Evolutionary conservation across 1,140 invertebrate genomes (phyloP), one percentile per base, ranked within the genome.

Genomic region (Macrocentrus cingulum): DNA sequence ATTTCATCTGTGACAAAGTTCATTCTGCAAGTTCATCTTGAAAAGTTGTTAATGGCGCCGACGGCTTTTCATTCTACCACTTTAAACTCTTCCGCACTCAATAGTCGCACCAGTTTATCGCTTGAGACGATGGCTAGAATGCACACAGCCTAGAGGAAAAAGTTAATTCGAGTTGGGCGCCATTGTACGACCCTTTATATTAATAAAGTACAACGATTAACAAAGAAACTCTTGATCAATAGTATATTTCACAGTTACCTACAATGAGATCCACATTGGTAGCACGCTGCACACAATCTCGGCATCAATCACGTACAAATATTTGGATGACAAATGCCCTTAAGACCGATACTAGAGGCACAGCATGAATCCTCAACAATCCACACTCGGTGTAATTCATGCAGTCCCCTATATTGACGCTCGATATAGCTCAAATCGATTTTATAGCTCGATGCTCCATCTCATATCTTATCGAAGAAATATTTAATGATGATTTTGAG

Each of bases 1-100:
- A 29, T 29, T 18, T 44, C 42, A 3, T 11, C 19, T 19, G 6
- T 19, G 19, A 16, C 11, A 16, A 20, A 44, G 19, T 8, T 9
- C 22, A 44, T 19, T 8, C 42, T 8, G 22, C 2, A n/a, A 46
- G 11, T 49, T 34, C 13, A 34, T 49, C 46, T 49, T 32, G 1
- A 9, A 34, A 56, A 48, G 45, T 56, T 56, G 54, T 56, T 48
- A 56, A 56, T 34, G 45, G 34, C 11, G 37, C 29, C 54, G 15
- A 16, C 15, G 45, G 44, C 44, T 49, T 56, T 56, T 20, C 54
- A 56, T 56, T 56, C 32, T 45, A 20, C 44, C 32, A 48, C 54
- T 48, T 48, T 49, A 56, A 56, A 48, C 44, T 34, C n/a, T n/a
- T n/a, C 22, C 25, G 42, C 34, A 56, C 54, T 56, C 34, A 45